A percentile compares a stretch with the other conserved stretches of the same genome.
These are phyloP conservation scores for Lasius fuliginosus DNA, from an alignment of 2,888 invertebrate genomes.

Conservation along the genomic window DNA sequence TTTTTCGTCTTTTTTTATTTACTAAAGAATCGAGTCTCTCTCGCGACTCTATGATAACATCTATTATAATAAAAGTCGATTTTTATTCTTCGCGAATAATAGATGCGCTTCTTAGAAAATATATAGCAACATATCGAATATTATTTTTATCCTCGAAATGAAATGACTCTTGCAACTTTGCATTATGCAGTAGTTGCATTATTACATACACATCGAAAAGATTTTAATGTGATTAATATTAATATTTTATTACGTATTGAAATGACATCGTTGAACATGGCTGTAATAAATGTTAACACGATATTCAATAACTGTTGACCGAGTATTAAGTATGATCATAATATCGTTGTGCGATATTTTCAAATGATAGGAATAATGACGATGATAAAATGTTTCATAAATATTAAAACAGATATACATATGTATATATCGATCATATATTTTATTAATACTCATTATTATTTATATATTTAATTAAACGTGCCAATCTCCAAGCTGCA, in stretches of 20 bases:
- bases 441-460: constrained; percentile 23
- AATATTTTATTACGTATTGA: constrained; percentile 28
- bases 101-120: not conserved
- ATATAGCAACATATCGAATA: not conserved
- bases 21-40: not conserved
- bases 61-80: not conserved
- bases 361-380: not conserved
- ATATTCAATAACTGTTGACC: constrained; percentile 34
- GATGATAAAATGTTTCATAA: constrained; percentile 26
- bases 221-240: constrained; percentile 33
- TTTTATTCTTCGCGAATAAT: not conserved
- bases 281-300: constrained; percentile 14
- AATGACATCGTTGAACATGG: not conserved
- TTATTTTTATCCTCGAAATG: constrained; percentile 1
- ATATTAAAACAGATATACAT: constrained; percentile 21
- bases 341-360: constrained; percentile 30
- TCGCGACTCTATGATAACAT: constrained; percentile 11
- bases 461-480: constrained; percentile 17
- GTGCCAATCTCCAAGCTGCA: not conserved
- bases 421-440: not conserved
- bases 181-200: not conserved
- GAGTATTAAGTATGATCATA: constrained; percentile 14
- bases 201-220: not conserved
- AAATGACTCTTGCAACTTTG: not conserved
- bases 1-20: not conserved